Evolutionary conservation across 1,140 invertebrate species (phyloP).

Genomic region (Agrilus planipennis): DNA sequence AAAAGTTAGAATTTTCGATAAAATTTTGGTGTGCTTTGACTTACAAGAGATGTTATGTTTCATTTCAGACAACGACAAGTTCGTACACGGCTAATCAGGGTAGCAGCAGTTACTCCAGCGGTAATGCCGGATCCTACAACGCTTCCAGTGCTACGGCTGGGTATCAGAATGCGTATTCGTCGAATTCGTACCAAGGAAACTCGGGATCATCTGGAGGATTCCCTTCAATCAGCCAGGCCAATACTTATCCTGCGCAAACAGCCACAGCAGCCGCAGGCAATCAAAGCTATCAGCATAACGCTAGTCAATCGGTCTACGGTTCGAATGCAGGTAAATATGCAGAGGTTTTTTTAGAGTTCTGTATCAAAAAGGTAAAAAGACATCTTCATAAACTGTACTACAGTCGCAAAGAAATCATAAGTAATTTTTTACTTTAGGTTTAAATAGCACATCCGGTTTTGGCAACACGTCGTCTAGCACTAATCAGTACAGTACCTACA

Average conservation of each 20-base stretch:
- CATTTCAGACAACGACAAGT: constrained; percentile 22
- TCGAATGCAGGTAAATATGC: constrained; percentile 23
- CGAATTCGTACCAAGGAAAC: constrained; percentile 21
- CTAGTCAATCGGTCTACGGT: constrained; percentile 31
- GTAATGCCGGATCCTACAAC: constrained; percentile 19
- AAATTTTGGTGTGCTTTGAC: too few relatives aligned
- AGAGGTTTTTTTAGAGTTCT: neutral
- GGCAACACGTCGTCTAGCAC: constrained; percentile 16
- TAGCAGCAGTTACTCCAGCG: constrained; percentile 26
- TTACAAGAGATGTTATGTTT: too few relatives aligned
- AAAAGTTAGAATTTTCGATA: too few relatives aligned
- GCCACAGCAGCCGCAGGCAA: too few relatives aligned
- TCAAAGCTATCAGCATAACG: constrained; percentile 25
- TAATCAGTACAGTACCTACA: constrained; percentile 32
- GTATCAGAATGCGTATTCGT: constrained; percentile 28
- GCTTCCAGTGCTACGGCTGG: constrained; percentile 13
- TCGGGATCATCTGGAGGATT: constrained; percentile 16
- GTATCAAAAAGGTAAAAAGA: neutral
- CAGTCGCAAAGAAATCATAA: too few relatives aligned
- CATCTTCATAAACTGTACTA: too few relatives aligned
- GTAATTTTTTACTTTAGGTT: constrained; percentile 10
- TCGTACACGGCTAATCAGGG: constrained; percentile 25
- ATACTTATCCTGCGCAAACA: constrained; percentile 19
- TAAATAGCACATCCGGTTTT: constrained; percentile 25
- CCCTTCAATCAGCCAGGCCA: constrained; percentile 27